Conservation (phyloP, 2,113 vertebrate genomes). For the Scomber scombrus region DNA sequence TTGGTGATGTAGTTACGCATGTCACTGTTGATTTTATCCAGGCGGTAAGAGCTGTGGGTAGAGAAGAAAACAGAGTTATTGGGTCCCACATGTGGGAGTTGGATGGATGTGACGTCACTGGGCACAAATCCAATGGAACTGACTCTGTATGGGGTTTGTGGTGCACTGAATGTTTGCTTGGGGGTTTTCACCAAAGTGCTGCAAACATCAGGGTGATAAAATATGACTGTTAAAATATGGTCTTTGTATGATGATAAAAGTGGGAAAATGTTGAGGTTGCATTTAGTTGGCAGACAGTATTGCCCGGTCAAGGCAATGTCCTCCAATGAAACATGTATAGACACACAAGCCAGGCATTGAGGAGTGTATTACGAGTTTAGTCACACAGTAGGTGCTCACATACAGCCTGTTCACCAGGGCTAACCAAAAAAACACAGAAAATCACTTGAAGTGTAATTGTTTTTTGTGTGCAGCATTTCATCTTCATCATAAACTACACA, state of each 20-base stretch:
- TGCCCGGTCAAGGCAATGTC: slow-evolving; percentile 23
- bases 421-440: slow-evolving; percentile 8
- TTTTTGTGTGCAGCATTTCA: neutral
- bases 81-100: slow-evolving; percentile 57
- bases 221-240: slow-evolving; percentile 43
- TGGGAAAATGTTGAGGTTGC: slow-evolving; percentile 16
- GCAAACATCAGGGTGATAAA: slow-evolving; percentile 77
- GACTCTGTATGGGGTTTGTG: slow-evolving; percentile 35
- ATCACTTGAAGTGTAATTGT: neutral
- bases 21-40: slow-evolving; percentile 89
- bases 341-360: slow-evolving; percentile 31
- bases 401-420: neutral
- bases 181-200: slow-evolving; percentile 62
- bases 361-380: slow-evolving; percentile 34
- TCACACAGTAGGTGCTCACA: neutral
- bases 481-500: slow-evolving; percentile 32
- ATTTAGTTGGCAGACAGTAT: slow-evolving; percentile 14
- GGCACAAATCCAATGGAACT: slow-evolving; percentile 35
- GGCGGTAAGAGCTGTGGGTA: slow-evolving; percentile 86
- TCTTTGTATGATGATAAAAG: slow-evolving; percentile 31
- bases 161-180: slow-evolving; percentile 76
- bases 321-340: slow-evolving; percentile 34
- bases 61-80: slow-evolving; percentile 80
- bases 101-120: slow-evolving; percentile 60
- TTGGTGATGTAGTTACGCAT: slow-evolving; percentile 89